Evolutionary conservation across 2,888 invertebrate genomes (phyloP).

Genomic region (Camptogramma bilineatum): DNA sequence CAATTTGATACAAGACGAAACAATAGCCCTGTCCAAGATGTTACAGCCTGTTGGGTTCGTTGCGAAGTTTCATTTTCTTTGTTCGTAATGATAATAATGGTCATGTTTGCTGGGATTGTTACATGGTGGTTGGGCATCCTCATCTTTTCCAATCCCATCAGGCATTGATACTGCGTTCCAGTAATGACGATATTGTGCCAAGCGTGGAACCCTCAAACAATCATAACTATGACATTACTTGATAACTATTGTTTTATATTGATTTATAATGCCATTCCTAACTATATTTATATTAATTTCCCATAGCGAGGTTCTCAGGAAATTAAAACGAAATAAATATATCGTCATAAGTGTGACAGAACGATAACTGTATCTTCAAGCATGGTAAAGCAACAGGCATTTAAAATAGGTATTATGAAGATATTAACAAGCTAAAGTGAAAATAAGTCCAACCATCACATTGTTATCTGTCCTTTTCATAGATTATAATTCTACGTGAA

Average conservation of each 20-base stretch:
- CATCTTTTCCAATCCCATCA: constrained; percentile 54
- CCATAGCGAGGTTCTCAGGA: no score
- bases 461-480: no score
- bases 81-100: constrained; percentile 72
- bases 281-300: no score
- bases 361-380: no score
- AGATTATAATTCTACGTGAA: no score
- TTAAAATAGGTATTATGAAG: no score
- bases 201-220: neutral
- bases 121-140: constrained; percentile 66
- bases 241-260: neutral
- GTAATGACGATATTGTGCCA: neutral
- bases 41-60: constrained; percentile 75
- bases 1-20: constrained; percentile 74
- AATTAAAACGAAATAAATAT: no score
- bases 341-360: no score
- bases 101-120: constrained; percentile 69
- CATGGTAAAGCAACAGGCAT: no score
- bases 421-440: no score
- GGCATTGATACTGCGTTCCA: constrained; percentile 25
- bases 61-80: constrained; percentile 80
- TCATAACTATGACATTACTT: neutral
- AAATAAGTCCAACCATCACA: no score
- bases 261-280: no score
- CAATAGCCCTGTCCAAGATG: constrained; percentile 73